Evolutionary conservation across 2,797 vertebrate species (phyloP).

Genomic region (Lepus oiostolus): DNA sequence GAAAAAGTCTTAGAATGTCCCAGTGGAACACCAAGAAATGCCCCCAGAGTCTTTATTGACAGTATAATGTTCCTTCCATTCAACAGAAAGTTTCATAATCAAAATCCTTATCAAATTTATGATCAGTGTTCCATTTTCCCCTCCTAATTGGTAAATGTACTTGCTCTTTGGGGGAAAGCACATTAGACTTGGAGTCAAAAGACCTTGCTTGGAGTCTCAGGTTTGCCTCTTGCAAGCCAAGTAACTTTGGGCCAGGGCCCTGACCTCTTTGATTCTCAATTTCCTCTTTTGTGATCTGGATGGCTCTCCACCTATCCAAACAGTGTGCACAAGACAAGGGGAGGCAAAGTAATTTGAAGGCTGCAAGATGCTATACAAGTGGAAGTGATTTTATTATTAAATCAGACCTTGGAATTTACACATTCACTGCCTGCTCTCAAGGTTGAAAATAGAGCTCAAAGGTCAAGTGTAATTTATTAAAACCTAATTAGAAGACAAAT

Average conservation of each 20-base stretch:
- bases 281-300: background rate
- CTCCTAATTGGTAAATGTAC: background rate
- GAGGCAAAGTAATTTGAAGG: conserved; percentile 19
- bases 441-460: conserved; percentile 76
- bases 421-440: conserved; percentile 56
- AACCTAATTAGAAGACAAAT: conserved; percentile 80
- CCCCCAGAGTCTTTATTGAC: background rate
- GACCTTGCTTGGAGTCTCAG: background rate
- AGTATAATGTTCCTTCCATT: background rate
- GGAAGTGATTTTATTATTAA: conserved; percentile 76
- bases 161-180: background rate
- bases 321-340: background rate
- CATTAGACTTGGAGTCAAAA: background rate
- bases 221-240: background rate
- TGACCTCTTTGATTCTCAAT: background rate
- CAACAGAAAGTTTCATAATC: background rate
- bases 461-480: conserved; percentile 81
- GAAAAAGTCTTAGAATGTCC: background rate
- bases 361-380: conserved; percentile 45
- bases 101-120: background rate
- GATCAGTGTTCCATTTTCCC: background rate
- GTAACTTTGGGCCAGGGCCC: background rate
- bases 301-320: background rate
- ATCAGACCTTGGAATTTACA: conserved; percentile 70
- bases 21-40: conserved; percentile 36